Evolutionary conservation across 2,888 invertebrate species (phyloP).

Genomic region (Macrophya alboannulata): DNA sequence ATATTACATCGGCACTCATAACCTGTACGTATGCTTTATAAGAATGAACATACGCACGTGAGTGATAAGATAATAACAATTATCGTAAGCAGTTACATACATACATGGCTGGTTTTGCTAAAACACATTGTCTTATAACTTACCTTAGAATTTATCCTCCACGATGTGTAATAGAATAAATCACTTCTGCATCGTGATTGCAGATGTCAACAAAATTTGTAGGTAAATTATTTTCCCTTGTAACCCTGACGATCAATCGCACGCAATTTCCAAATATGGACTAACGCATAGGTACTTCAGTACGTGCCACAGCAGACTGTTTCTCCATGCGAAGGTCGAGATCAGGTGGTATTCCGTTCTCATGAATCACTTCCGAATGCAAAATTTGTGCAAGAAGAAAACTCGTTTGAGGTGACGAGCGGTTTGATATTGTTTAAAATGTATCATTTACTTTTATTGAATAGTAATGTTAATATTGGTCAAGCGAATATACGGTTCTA

Average conservation of each 20-base stretch:
- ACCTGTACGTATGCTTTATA: background rate
- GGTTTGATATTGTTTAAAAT: background rate
- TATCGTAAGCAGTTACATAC: background rate
- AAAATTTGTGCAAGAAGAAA: background rate
- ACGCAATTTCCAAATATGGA: background rate
- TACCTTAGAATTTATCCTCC: constrained; percentile 6
- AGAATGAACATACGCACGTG: background rate
- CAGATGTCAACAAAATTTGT: background rate
- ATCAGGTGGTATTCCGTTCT: background rate
- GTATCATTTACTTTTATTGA: background rate
- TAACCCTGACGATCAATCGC: background rate
- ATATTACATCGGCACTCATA: background rate
- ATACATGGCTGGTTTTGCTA: background rate
- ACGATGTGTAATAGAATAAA: background rate
- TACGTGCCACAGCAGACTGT: background rate
- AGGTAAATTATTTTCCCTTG: background rate
- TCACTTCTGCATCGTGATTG: background rate
- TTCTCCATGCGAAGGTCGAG: background rate
- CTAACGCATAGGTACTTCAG: background rate
- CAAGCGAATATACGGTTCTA: background rate
- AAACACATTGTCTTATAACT: background rate
- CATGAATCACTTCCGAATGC: background rate
- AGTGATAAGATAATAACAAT: background rate
- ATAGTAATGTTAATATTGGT: background rate
- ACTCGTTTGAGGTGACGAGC: background rate